phyloP scores from a whole-genome alignment of 2,113 vertebrate species.

The Haemorhous mexicanus region DNA sequence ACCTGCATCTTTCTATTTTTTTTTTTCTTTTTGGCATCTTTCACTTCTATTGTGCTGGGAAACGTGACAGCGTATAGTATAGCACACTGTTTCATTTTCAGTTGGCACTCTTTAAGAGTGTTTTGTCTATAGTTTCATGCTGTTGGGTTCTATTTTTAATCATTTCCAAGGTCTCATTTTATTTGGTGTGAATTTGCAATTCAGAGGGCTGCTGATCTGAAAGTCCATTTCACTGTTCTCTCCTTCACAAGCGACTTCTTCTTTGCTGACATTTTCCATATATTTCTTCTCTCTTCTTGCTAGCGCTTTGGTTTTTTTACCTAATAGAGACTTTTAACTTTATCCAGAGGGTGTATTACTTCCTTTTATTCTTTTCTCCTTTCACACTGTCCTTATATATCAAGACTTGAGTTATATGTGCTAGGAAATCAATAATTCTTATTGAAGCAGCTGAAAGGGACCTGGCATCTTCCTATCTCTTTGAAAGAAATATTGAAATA shows the following conservation, averaged over 20 bases:
- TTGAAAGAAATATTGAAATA: neutral
- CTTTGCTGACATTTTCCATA: neutral
- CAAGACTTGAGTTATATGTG: neutral
- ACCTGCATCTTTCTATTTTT: neutral
- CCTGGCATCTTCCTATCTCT: neutral
- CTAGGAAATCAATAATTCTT: neutral
- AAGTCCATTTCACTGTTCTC: neutral
- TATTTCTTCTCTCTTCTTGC: neutral
- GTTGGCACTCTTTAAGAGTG: neutral
- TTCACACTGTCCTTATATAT: neutral
- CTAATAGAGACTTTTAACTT: neutral
- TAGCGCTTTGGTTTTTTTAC: neutral
- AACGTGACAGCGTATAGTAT: neutral
- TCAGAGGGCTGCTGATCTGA: neutral
- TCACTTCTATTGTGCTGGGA: neutral
- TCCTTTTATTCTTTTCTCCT: neutral
- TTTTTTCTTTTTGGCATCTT: neutral
- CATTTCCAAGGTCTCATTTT: neutral
- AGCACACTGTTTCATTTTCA: slow-evolving; percentile 17
- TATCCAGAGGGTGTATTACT: neutral
- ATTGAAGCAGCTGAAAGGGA: neutral
- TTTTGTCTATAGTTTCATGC: neutral
- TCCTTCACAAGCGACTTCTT: neutral
- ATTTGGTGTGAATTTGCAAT: neutral
- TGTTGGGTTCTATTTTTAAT: neutral